A percentile compares a stretch with the other conserved stretches of the same genome.
These are phyloP conservation scores for Camptogramma bilineatum DNA, from an alignment of 2,888 invertebrate genomes.

Conservation along the genomic window DNA sequence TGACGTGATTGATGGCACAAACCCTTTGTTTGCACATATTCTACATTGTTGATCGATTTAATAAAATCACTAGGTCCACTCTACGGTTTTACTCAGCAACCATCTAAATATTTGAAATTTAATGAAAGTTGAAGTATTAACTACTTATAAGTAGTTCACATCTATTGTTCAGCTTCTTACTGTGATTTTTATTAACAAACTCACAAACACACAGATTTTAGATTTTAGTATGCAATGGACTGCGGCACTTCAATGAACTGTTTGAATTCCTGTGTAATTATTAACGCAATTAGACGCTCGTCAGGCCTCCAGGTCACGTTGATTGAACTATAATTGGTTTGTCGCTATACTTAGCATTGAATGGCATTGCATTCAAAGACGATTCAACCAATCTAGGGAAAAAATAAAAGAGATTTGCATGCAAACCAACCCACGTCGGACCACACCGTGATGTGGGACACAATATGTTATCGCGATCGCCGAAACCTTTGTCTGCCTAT, in stretches of 20 bases:
- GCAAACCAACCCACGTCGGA: slow-evolving; percentile 13
- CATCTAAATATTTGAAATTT: not conserved
- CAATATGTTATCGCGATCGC: slow-evolving; percentile 39
- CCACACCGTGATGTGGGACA: slow-evolving; percentile 36
- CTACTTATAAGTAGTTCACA: not conserved
- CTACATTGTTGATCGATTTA: not conserved
- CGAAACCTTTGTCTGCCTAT: slow-evolving; percentile 37
- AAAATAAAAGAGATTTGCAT: slow-evolving; percentile 32
- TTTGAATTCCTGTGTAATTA: slow-evolving; percentile 15
- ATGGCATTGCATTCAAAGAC: not conserved
- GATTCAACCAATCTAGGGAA: not conserved
- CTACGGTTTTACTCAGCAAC: not conserved
- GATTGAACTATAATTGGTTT: slow-evolving; percentile 7
- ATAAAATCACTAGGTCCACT: not conserved
- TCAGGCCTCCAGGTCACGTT: slow-evolving; percentile 3
- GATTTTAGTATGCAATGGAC: not conserved
- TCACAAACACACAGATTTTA: not conserved
- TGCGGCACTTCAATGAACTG: slow-evolving; percentile 14
- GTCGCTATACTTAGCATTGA: slow-evolving; percentile 8
- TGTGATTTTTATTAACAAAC: not conserved
- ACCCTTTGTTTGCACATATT: not conserved
- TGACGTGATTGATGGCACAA: not conserved
- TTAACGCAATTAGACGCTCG: slow-evolving; percentile 16
- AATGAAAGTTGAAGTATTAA: not conserved
- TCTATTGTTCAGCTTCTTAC: not conserved